phyloP scores from a whole-genome alignment of 1,140 invertebrate species.

The Zaprionus gabonicus region DNA sequence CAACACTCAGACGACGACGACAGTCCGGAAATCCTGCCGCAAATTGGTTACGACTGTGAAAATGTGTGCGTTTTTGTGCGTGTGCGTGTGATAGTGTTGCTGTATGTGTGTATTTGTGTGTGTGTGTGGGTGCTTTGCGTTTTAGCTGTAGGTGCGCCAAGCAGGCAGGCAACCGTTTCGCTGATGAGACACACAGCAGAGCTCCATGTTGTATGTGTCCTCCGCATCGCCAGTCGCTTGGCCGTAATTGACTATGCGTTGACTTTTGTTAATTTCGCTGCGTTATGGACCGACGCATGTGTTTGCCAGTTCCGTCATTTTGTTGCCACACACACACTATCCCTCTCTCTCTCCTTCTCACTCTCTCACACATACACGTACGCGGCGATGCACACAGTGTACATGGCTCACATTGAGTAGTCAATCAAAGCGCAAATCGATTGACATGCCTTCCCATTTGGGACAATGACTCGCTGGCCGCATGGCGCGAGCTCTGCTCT shows the following conservation, averaged over 20 bases:
- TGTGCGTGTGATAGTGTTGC: conserved; percentile 2
- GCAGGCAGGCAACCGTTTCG: conserved; percentile 37
- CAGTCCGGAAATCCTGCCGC: conserved; percentile 58
- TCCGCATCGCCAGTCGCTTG: conserved; percentile 30
- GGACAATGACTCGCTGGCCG: conserved; percentile 52
- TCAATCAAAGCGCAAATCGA: conserved; percentile 55
- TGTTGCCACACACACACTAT: conserved; percentile 29
- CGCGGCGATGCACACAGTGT: conserved; percentile 2
- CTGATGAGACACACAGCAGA: conserved; percentile 41
- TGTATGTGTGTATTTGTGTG: conserved; percentile 26
- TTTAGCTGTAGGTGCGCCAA: conserved; percentile 29
- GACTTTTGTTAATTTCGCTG: conserved; percentile 75
- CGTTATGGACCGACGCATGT: conserved; percentile 47
- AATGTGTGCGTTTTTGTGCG: conserved; percentile 31
- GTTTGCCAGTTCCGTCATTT: conserved; percentile 50
- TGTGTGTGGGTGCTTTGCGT: conserved; percentile 16
- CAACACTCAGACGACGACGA: conserved; percentile 28
- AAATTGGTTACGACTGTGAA: conserved; percentile 74
- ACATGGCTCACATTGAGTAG: conserved; percentile 44
- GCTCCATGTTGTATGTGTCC: conserved; percentile 8
- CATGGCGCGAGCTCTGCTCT: not conserved
- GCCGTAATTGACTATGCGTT: conserved; percentile 60
- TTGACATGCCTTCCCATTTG: conserved; percentile 48
- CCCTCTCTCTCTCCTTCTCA: not conserved
- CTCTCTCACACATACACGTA: not conserved